Conservation (phyloP, 2,113 vertebrate genomes). For the rat (Rattus norvegicus) region DNA sequence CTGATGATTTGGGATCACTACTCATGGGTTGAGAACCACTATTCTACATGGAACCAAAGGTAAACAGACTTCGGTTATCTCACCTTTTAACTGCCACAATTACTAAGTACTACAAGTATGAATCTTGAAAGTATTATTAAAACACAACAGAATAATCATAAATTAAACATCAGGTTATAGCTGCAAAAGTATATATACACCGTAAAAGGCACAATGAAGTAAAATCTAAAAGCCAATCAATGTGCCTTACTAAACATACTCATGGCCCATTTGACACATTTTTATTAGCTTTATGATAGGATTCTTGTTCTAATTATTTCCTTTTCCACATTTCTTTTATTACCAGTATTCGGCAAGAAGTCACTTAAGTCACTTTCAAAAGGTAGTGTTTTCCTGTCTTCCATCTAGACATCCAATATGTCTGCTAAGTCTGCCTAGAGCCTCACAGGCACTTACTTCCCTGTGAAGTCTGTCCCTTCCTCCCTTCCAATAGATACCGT, state of each 20-base stretch:
- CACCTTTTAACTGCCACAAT: neutral
- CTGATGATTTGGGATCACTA: neutral
- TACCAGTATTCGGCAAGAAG: constrained; percentile 15
- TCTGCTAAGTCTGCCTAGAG: neutral
- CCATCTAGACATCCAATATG: neutral
- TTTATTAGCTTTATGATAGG: constrained; percentile 3
- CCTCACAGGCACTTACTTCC: neutral
- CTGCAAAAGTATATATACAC: constrained; percentile 43
- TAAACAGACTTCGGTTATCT: constrained; percentile 72
- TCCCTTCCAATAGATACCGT: too few species aligned
- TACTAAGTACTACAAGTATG: constrained; percentile 25
- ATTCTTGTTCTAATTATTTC: constrained; percentile 44
- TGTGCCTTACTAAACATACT: neutral
- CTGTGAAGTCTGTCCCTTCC: neutral
- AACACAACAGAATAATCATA: constrained; percentile 54
- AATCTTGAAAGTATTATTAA: constrained; percentile 71
- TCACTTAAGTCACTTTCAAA: constrained; percentile 42
- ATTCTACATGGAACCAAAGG: constrained; percentile 68
- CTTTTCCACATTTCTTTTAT: neutral
- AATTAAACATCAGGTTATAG: constrained; percentile 62
- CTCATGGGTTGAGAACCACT: neutral
- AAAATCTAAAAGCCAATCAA: constrained; percentile 37
- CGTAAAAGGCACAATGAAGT: constrained; percentile 53
- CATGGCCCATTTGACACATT: constrained; percentile 5
- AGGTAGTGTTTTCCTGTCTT: neutral